Evolutionary conservation across 2,888 invertebrate genomes (phyloP), one percentile per base, ranked within the genome.

Genomic region (Athrips mouffetella): DNA sequence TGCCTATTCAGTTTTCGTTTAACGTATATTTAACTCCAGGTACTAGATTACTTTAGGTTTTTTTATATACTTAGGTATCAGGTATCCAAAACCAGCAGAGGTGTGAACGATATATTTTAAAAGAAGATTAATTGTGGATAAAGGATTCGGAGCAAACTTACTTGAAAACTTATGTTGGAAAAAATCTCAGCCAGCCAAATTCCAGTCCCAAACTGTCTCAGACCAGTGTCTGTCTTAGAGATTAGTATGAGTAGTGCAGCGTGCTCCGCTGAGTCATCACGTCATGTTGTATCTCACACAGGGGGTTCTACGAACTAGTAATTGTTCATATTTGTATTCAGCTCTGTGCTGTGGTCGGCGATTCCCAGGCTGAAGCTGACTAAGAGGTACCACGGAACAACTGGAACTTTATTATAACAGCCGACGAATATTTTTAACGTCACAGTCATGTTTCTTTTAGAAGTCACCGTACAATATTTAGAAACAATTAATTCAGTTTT

Each of bases 271-370:
- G 44, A 44, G 20, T 44, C 44, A 44, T 29, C 42, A 21, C 21
- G 20, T 31, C 13, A 29, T 44, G 20, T 31, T 10, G 18, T 44
- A 31, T 31, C 44, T 18, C 11, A 15, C 16, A 8, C 15, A 33
- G 25, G 44, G 4, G 31, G 44, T 44, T 30, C 44, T 27, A 42
- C 15, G 42, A 44, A 44, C 21, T 4, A 44, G 31, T 44, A 8
- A 44, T 44, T 30, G 31, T 31, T 31, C 25, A 27, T 44, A 31
- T 29, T 37, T 37, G 29, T 44, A 44, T 44, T 44, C 44, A 18
- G 44, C 44, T 31, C 7, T 31, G 44, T 8, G 3, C 16, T 13
- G 7, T 13, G 21, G 30, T 13, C 31, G 31, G 44, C 13, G 21
- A 7, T 40, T 40, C 40, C 40, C 39, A 25, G 40, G 15, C 15